Evolutionary conservation across 2,113 vertebrate species (phyloP).

Genomic region (Numenius arquata): DNA sequence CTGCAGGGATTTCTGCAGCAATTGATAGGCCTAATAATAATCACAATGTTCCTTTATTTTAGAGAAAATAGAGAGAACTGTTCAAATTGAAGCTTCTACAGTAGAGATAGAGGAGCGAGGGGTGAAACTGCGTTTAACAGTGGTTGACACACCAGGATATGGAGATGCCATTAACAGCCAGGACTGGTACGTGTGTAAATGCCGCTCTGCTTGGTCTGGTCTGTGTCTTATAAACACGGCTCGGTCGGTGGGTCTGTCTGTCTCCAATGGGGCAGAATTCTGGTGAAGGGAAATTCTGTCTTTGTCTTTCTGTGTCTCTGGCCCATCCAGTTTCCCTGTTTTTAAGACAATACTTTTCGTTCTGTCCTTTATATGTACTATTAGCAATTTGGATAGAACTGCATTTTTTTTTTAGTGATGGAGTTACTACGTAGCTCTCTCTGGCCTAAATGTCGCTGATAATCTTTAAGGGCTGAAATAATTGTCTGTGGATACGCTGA

Average conservation of each 20-base stretch:
- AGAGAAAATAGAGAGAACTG: constrained; percentile 94
- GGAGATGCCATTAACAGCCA: constrained; percentile 94
- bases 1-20: not conserved
- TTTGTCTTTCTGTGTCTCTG: not conserved
- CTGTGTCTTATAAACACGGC: not conserved
- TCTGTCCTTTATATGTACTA: not conserved
- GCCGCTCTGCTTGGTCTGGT: not conserved
- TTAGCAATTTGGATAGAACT: not conserved
- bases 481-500: not conserved
- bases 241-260: not conserved
- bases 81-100: constrained; percentile 92
- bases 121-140: constrained; percentile 91
- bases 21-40: not conserved
- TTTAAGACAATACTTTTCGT: not conserved
- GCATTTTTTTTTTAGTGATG: not conserved
- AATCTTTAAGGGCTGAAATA: not conserved
- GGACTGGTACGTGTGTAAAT: constrained; percentile 80
- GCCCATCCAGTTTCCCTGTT: not conserved
- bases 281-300: not conserved
- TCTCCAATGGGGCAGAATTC: not conserved
- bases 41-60: not conserved
- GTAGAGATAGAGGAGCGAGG: constrained; percentile 94
- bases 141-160: constrained; percentile 92
- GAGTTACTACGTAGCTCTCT: not conserved
- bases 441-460: not conserved